phyloP scores from a whole-genome alignment of 2,797 vertebrate genomes.

The Echeneis naucrates region DNA sequence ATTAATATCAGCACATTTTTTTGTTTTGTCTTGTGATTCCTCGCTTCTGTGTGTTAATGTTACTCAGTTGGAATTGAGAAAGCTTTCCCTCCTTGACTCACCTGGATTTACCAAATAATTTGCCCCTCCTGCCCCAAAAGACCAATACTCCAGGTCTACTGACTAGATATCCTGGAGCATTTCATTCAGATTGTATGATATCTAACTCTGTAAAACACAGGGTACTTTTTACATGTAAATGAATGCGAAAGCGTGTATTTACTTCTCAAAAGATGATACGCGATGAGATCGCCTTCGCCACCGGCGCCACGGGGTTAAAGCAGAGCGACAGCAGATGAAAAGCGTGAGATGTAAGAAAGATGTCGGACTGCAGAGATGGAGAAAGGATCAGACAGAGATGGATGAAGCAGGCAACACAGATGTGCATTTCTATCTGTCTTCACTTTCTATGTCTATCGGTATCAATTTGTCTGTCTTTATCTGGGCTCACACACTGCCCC shows the following conservation, averaged over 20 bases:
- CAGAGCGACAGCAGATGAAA: slow-evolving; percentile 51
- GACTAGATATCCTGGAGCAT: slow-evolving; percentile 55
- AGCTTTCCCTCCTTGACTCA: slow-evolving; percentile 18
- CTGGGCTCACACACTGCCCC: slow-evolving; percentile 46
- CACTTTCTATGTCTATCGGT: slow-evolving; percentile 59
- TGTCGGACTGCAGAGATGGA: slow-evolving; percentile 39
- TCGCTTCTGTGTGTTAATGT: slow-evolving; percentile 22
- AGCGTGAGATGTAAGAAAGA: slow-evolving; percentile 55
- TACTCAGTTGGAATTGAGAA: slow-evolving; percentile 28
- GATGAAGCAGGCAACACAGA: slow-evolving; percentile 59
- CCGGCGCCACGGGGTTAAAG: slow-evolving; percentile 25
- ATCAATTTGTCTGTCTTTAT: slow-evolving; percentile 69
- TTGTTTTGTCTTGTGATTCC: neutral
- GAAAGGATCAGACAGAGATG: slow-evolving; percentile 69
- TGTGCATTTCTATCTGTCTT: slow-evolving; percentile 69
- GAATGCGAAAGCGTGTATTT: slow-evolving; percentile 29
- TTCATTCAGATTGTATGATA: slow-evolving; percentile 53
- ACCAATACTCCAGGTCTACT: slow-evolving; percentile 44
- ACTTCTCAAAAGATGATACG: slow-evolving; percentile 32
- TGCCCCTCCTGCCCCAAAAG: slow-evolving; percentile 46
- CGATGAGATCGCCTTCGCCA: slow-evolving; percentile 37
- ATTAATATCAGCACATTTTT: too few relatives aligned
- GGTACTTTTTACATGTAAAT: slow-evolving; percentile 36
- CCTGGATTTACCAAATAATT: slow-evolving; percentile 53
- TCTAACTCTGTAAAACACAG: slow-evolving; percentile 34